Conservation (phyloP, 2,113 vertebrate genomes). For the Psittacula cyanocephala region DNA sequence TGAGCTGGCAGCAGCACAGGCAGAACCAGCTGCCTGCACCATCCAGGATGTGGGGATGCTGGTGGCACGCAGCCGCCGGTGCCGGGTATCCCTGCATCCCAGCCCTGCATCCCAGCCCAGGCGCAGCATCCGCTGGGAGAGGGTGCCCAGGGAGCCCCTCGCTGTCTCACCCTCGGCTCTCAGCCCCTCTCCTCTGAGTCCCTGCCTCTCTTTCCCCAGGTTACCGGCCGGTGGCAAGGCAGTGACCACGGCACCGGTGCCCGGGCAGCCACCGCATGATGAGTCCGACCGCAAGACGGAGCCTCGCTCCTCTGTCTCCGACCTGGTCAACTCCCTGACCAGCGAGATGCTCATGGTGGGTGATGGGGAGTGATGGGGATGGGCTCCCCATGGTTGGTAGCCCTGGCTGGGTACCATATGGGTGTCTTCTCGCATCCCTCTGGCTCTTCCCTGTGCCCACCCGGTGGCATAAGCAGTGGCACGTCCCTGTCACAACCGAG, state of each 20-base stretch:
- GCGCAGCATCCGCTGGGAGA: background rate
- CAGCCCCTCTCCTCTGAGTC: background rate
- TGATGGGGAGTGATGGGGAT: background rate
- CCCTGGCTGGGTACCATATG: background rate
- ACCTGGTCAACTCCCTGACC: conserved; percentile 96
- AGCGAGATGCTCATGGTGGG: conserved; percentile 99
- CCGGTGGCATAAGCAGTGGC: background rate
- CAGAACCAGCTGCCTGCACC: background rate
- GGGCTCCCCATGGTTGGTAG: rapidly evolving
- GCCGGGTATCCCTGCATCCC: background rate
- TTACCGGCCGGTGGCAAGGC: conserved; percentile 85
- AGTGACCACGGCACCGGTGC: conserved; percentile 77
- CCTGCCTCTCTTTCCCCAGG: conserved; percentile 66
- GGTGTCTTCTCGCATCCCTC: rapidly evolving
- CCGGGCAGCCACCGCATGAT: conserved; percentile 87
- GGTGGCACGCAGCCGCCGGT: background rate
- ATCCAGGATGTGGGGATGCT: background rate
- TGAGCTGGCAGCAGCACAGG: background rate
- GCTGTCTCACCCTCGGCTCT: background rate
- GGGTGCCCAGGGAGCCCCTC: background rate
- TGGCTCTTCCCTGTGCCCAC: rapidly evolving
- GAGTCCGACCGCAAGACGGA: conserved; percentile 84
- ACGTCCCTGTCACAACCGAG: background rate
- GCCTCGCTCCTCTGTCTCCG: conserved; percentile 90
- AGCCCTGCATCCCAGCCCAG: background rate